phyloP scores from a whole-genome alignment of 2,888 invertebrate species.

The Rhyacophila evoluta region DNA sequence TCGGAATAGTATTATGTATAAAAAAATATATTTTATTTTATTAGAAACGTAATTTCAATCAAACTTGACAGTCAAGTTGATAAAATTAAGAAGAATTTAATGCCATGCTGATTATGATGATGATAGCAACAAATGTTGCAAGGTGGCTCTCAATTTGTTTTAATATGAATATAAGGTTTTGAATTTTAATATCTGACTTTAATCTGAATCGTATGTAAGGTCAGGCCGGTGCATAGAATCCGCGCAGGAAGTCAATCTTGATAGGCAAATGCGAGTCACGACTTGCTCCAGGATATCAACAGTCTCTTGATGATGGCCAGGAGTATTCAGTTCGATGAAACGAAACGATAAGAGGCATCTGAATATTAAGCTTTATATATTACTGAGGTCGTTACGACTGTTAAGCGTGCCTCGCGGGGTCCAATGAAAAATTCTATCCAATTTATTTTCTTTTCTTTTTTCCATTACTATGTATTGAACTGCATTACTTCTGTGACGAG shows the following conservation, averaged over 20 bases:
- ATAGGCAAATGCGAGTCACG: constrained; percentile 47
- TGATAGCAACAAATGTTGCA: constrained; percentile 31
- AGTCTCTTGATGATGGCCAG: constrained; percentile 29
- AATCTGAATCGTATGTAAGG: constrained; percentile 17
- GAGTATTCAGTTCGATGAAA: constrained; percentile 39
- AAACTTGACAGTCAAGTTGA: too few species aligned
- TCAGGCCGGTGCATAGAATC: constrained; percentile 22
- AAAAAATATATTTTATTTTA: too few species aligned
- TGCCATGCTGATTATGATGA: too few species aligned
- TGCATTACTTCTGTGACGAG: too few species aligned
- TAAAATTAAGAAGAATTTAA: too few species aligned
- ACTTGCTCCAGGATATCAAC: constrained; percentile 27
- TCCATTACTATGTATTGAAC: too few species aligned
- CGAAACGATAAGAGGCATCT: constrained; percentile 27
- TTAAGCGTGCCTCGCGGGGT: too few species aligned
- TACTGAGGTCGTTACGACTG: too few species aligned
- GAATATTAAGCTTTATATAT: background rate
- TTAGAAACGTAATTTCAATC: too few species aligned
- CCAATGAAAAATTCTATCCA: too few species aligned
- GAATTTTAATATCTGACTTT: constrained; percentile 33
- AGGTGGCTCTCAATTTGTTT: background rate
- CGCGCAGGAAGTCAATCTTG: constrained; percentile 40
- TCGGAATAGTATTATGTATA: too few species aligned
- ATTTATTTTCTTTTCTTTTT: too few species aligned
- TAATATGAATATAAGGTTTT: constrained; percentile 36